Evolutionary conservation across 2,113 vertebrate genomes (phyloP), one percentile per base, ranked within the genome.

Genomic region (Micromys minutus): DNA sequence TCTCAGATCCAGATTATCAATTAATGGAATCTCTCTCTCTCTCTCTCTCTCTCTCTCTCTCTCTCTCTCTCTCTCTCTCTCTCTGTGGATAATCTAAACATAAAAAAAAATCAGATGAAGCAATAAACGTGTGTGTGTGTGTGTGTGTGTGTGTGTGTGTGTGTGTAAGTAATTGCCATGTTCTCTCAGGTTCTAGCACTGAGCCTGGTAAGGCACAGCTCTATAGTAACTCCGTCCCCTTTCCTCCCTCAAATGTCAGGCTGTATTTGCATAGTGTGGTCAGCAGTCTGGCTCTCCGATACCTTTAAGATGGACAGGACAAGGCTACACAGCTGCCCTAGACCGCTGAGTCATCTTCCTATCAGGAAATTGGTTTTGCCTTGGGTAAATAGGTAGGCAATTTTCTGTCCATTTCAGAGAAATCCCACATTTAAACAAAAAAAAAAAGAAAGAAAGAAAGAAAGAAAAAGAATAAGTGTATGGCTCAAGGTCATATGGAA

Each of bases 351-450:
- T 98, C 97, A 97, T 95, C 92, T 97, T 95, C 95, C 91, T 77
- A 85, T 93, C 79, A 91, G 96, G 94, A 98, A 97, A 95, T 96
- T 94, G 93, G 94, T 97, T 96, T 93, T 97, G 83, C 84, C 87
- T 97, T 94, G 89, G 72, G 87, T 97, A 93, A 97, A 97, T 93
- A 96, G 88, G 91, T 94, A 95, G 89, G 95, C 52, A 95, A 94
- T 97, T 96, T 94, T 95, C 67, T 95, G 87, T 63, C 67, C 75
- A 79, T 94, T 97, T 96, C 91, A 96, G 42, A 90, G 83, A 93
- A 96, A 95, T 76, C 2, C 91, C 76, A 93, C 93, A n/a, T 95
- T 96, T 92, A 36, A 91, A n/a, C n/a, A n/a, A n/a, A n/a, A n/a
- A n/a, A n/a, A n/a, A n/a, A n/a, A n/a, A n/a, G n/a, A n/a, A n/a